Percentiles rank a stretch among this genome's conserved stretches.
phyloP scores from a whole-genome alignment of 2,113 vertebrate genomes.

The Bos javanicus region DNA sequence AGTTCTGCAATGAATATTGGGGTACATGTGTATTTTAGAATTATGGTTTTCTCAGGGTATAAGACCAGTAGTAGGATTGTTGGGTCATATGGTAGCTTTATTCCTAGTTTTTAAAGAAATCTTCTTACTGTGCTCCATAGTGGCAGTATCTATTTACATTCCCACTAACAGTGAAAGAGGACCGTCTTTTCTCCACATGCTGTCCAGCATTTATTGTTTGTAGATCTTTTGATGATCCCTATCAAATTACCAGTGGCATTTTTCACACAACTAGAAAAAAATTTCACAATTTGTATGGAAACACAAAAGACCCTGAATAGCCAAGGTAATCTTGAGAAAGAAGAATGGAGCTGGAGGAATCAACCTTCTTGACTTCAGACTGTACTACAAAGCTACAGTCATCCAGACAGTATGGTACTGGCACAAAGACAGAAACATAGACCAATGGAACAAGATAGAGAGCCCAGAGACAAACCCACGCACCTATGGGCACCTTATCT shows the following conservation, averaged over 20 bases:
- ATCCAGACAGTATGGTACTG: background rate
- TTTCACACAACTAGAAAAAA: background rate
- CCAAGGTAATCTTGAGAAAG: background rate
- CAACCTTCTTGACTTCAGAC: background rate
- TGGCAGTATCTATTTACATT: background rate
- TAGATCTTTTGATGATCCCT: background rate
- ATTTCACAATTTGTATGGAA: background rate
- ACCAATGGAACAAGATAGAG: background rate
- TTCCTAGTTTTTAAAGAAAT: background rate
- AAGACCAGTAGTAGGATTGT: background rate
- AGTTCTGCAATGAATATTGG: background rate
- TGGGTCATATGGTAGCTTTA: background rate
- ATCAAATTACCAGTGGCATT: background rate
- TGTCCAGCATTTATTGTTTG: background rate
- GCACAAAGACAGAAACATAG: background rate
- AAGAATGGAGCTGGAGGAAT: background rate
- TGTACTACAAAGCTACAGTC: background rate
- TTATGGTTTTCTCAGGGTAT: background rate
- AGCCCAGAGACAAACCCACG: background rate
- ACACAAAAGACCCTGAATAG: background rate
- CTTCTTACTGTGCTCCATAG: background rate
- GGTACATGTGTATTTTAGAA: background rate
- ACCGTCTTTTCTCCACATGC: background rate
- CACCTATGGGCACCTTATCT: background rate
- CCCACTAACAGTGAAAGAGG: background rate